Percentiles rank a stretch among this genome's conserved stretches.
Conservation (phyloP, 2,113 vertebrate genomes). For the Cathartes aura region DNA sequence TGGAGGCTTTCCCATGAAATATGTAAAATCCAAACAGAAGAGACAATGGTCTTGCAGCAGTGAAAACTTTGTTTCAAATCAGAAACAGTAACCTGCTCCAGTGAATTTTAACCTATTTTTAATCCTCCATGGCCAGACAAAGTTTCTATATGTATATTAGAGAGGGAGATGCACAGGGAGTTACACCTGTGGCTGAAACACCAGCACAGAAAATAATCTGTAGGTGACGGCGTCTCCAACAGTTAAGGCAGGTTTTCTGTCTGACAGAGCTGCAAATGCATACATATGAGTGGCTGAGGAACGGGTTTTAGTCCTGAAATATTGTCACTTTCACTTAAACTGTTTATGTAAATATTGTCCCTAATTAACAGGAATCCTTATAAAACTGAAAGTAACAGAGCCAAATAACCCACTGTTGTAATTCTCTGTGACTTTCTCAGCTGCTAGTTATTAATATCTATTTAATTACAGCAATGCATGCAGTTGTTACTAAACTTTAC, state of each 20-base stretch:
- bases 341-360: neutral
- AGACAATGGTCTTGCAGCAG: neutral
- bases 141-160: neutral
- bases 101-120: neutral
- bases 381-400: neutral
- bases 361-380: neutral
- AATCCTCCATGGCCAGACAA: neutral
- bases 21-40: neutral
- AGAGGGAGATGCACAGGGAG: neutral
- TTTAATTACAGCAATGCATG: neutral
- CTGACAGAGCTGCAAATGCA: neutral
- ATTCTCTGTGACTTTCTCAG: neutral
- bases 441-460: neutral
- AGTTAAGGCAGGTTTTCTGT: neutral
- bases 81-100: neutral
- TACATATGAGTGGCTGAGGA: neutral
- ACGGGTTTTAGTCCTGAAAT: neutral
- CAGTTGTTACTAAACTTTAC: neutral
- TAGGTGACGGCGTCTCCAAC: fast-evolving
- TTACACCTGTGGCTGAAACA: neutral
- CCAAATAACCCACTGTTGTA: neutral
- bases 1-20: neutral
- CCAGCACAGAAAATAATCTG: neutral
- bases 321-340: neutral
- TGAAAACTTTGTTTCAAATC: neutral